A percentile compares a stretch with the other conserved stretches of the same genome.
phyloP scores from a whole-genome alignment of 2,797 vertebrate genomes.

The Trematomus bernacchii region DNA sequence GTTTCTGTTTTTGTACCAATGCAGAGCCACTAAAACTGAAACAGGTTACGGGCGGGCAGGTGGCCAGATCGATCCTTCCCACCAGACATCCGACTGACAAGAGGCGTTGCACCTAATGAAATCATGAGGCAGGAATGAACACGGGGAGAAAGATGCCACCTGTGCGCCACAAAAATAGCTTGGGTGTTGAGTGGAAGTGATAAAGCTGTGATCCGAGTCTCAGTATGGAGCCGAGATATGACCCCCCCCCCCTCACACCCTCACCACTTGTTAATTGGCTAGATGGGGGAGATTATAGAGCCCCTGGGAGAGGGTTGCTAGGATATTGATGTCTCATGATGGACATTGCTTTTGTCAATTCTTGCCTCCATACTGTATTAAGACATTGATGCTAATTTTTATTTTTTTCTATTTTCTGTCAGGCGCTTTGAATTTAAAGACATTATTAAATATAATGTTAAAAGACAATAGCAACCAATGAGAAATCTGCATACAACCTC shows the following conservation, averaged over 20 bases:
- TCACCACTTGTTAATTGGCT: conserved; percentile 70
- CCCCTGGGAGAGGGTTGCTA: conserved; percentile 71
- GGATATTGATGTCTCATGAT: conserved; percentile 66
- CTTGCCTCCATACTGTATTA: conserved; percentile 42
- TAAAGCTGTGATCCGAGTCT: conserved; percentile 52
- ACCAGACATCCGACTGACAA: conserved; percentile 43
- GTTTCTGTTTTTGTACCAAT: conserved; percentile 26
- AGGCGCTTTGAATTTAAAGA: not conserved
- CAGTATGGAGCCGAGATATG: conserved; percentile 26
- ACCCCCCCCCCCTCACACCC: conserved; percentile 27
- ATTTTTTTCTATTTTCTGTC: not conserved
- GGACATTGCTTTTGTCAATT: conserved; percentile 41
- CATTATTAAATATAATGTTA: conserved; percentile 22
- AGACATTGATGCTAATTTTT: not conserved
- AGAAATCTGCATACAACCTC: not conserved
- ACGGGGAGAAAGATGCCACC: conserved; percentile 42
- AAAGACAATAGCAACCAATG: not conserved
- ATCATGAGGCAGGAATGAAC: conserved; percentile 54
- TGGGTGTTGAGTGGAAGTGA: conserved; percentile 46
- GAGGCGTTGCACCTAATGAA: conserved; percentile 57
- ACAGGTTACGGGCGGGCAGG: conserved; percentile 47
- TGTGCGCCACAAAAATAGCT: conserved; percentile 53
- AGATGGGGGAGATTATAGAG: conserved; percentile 71
- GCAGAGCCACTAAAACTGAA: conserved; percentile 5
- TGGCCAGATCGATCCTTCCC: conserved; percentile 41